These are phyloP conservation scores for Cydia fagiglandana DNA, from an alignment of 1,140 invertebrate genomes.

Conservation along the genomic window DNA sequence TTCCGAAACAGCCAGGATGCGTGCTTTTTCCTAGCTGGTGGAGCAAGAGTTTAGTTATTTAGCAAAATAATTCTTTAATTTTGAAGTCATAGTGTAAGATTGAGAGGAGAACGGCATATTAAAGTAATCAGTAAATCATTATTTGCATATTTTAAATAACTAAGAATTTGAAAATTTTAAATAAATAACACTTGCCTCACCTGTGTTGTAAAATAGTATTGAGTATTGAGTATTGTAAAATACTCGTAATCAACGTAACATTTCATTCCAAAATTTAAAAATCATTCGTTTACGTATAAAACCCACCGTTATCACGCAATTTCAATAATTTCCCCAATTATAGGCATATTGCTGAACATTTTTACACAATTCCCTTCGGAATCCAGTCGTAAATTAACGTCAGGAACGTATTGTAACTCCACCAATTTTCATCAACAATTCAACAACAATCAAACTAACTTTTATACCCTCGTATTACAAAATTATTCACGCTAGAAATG, in stretches of 20 bases:
- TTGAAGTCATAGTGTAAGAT: too few species aligned
- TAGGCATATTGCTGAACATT: background rate
- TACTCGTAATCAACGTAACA: background rate
- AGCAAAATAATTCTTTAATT: too few species aligned
- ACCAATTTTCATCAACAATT: conserved; percentile 5
- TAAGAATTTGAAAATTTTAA: too few species aligned
- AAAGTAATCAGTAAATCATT: too few species aligned
- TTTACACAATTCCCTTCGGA: conserved; percentile 2
- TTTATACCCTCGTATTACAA: background rate
- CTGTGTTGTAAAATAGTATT: too few species aligned
- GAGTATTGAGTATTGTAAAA: too few species aligned
- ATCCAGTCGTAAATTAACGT: background rate
- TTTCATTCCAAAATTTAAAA: background rate
- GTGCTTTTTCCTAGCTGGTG: too few species aligned
- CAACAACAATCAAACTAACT: conserved; percentile 7
- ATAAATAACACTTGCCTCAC: too few species aligned
- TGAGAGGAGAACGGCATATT: too few species aligned
- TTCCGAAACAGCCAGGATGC: too few species aligned
- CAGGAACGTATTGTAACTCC: conserved; percentile 5
- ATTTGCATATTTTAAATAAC: too few species aligned
- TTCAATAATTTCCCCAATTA: background rate
- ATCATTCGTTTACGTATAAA: background rate
- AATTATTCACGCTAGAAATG: background rate
- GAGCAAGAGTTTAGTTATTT: too few species aligned
- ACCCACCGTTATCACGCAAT: background rate